Evolutionary conservation across 2,797 vertebrate genomes (phyloP).

Genomic region (Enteromius fasciolatus): DNA sequence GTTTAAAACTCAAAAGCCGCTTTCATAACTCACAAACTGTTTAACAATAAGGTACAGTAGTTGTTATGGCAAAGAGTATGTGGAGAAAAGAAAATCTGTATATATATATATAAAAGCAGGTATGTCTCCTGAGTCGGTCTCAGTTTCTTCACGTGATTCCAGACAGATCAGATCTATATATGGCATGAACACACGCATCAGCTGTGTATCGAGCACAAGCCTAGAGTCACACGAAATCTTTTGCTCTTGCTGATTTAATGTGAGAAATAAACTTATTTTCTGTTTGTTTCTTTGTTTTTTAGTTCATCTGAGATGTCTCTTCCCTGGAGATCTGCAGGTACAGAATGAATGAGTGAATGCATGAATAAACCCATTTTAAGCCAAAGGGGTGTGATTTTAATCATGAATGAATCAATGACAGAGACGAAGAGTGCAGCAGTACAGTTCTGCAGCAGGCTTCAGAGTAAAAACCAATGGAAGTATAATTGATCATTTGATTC

Average conservation of each 20-base stretch:
- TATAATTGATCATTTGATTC: neutral
- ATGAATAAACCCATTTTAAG: neutral
- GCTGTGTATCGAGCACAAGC: no score
- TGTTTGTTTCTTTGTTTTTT: constrained; percentile 41
- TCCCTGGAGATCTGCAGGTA: constrained; percentile 97
- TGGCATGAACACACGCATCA: no score
- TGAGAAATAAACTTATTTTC: neutral
- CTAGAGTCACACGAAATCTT: neutral
- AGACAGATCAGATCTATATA: no score
- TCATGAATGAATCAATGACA: neutral
- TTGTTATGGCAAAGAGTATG: no score
- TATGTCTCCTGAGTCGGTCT: no score
- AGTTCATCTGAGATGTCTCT: constrained; percentile 99
- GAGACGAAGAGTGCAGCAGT: neutral
- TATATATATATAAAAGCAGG: no score
- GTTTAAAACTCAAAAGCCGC: no score
- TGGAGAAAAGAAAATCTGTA: no score
- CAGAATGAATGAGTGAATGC: constrained; percentile 18
- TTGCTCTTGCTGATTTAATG: neutral
- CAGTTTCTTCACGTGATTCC: no score
- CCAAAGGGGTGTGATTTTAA: neutral
- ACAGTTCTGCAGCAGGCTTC: no score
- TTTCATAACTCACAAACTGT: no score
- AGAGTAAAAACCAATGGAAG: neutral
- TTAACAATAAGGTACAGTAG: no score